Base-by-base conservation (phyloP, 2,113 vertebrate species). In the Micromys minutus region DNA sequence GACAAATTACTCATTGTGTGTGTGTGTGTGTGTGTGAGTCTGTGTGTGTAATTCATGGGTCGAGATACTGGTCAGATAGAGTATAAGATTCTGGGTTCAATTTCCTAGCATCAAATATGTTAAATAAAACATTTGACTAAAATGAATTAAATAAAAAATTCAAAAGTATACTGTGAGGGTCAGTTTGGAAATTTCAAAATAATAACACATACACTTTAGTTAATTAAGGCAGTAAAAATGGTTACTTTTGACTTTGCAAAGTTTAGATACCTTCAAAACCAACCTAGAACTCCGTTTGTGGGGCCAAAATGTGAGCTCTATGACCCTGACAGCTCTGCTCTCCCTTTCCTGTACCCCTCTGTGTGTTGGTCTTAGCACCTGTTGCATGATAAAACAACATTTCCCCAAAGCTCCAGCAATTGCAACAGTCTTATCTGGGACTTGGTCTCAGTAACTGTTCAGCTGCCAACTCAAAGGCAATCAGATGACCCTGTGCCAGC, bases 371-470 rank as follows among this genome's bases (percentile, higher is more conserved):
- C 59, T 90, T 83, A 77, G 50, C 77, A 89, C n/a, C 80, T 74
- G 74, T 91, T 59, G 74, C 45, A 77, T 17, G 77, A 83, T 39
- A 93, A 87, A 81, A 74, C 81, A 50, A 36, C n/a, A 92, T 85
- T 93, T 65, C 72, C 47, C 4, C 87, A 94, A 61, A 69, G 59
- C 87, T 69, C 83, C 67, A 90, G 45, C 52, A 96, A 96, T 50
- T 89, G 8, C 80, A 29, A 86, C 2, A 55, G 47, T 86, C 72
- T 81, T 90, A 95, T 63, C 83, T 94, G 74, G 89, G 96, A 65
- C 67, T 79, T 80, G 83, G 45, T 91, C 75, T 91, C 61, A 84
- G 55, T 67, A 72, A 52, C 63, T 59, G 77, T 36, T 76, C 16
- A 50, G 31, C 0, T 26, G 81, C 11, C 22, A 55, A 79, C 0